Conservation (phyloP, 2,888 invertebrate genomes). For the Acleris literana region DNA sequence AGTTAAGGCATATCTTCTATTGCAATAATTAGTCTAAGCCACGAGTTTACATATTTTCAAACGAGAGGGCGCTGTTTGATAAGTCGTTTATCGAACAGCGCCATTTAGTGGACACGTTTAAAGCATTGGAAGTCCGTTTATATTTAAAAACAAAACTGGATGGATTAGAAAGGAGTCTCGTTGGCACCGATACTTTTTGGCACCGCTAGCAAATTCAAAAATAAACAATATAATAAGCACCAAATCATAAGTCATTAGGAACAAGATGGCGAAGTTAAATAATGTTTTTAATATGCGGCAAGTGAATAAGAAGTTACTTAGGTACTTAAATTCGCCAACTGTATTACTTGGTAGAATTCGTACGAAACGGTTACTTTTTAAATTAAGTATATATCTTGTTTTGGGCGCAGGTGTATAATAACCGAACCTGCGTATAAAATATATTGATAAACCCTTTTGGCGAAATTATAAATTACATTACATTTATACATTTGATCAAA, state of each 20-base stretch:
- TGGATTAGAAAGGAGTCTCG: constrained; percentile 44
- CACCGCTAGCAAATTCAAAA: constrained; percentile 63
- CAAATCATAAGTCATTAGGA: constrained; percentile 61
- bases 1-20: constrained; percentile 23
- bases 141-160: constrained; percentile 28
- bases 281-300: constrained; percentile 15
- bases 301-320: not conserved
- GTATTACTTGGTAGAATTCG: too few species aligned
- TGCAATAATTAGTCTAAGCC: constrained; percentile 29
- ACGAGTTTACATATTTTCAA: not conserved
- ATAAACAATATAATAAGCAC: constrained; percentile 58
- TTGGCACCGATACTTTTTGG: constrained; percentile 78
- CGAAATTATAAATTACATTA: too few species aligned
- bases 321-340: too few species aligned
- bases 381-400: too few species aligned
- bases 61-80: constrained; percentile 9
- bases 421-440: too few species aligned
- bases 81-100: not conserved
- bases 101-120: constrained; percentile 22
- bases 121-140: constrained; percentile 39
- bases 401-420: too few species aligned
- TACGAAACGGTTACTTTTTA: too few species aligned
- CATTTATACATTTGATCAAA: too few species aligned
- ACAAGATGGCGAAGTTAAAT: constrained; percentile 52
- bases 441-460: too few species aligned